Conservation (phyloP, 2,113 vertebrate species). For the Sceloporus undulatus region DNA sequence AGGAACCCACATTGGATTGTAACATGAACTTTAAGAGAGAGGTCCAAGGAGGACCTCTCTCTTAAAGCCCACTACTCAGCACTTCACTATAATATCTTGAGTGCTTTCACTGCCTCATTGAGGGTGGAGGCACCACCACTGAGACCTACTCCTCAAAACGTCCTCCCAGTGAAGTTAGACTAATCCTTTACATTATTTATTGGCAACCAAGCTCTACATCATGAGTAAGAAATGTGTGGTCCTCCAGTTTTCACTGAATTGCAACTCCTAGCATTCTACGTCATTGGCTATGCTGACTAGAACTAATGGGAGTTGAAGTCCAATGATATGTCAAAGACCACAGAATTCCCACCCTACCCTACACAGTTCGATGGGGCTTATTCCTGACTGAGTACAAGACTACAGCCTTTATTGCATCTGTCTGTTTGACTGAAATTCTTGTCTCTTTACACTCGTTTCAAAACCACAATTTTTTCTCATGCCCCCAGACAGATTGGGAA, state of each 20-base stretch:
- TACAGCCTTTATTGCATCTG: background rate
- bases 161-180: too few species aligned
- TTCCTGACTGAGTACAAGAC: background rate
- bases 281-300: background rate
- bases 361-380: background rate
- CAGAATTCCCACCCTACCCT: background rate
- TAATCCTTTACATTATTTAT: too few species aligned
- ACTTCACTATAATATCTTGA: too few species aligned
- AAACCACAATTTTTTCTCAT: background rate
- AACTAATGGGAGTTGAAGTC: background rate
- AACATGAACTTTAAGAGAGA: too few species aligned
- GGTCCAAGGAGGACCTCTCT: too few species aligned
- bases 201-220: background rate
- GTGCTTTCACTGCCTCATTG: too few species aligned
- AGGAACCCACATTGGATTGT: too few species aligned
- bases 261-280: background rate
- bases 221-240: background rate
- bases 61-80: too few species aligned
- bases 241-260: background rate
- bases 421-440: conserved; percentile 26
- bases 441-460: background rate
- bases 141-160: too few species aligned
- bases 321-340: background rate
- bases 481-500: background rate
- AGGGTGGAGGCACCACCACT: too few species aligned